These are phyloP conservation scores for Seriola dumerili DNA, from an alignment of 2,113 vertebrate species.

Conservation along the genomic window DNA sequence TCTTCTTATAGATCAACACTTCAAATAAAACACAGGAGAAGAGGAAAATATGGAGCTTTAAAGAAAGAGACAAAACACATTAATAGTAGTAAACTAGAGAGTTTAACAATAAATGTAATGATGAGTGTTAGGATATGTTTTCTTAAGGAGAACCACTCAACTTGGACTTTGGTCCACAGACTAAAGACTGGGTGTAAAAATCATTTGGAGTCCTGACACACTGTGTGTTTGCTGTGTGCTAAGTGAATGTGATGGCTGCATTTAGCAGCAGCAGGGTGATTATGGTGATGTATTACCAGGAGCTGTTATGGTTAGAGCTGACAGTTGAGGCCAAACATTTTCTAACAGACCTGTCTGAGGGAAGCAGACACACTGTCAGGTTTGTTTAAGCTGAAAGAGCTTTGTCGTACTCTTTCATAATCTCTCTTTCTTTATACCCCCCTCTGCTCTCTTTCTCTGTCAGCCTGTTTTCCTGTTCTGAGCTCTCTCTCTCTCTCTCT, in stretches of 20 bases:
- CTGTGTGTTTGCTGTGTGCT: conserved; percentile 28
- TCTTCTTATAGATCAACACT: too few relatives aligned
- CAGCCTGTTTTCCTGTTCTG: conserved; percentile 7
- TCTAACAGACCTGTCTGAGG: conserved; percentile 62
- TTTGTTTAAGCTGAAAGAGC: conserved; percentile 63
- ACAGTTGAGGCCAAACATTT: conserved; percentile 74
- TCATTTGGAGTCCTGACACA: neutral
- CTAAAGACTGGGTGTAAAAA: neutral
- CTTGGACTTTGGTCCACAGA: neutral
- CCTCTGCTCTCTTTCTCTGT: conserved; percentile 15
- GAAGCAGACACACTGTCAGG: conserved; percentile 57
- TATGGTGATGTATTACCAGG: conserved; percentile 69
- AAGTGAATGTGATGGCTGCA: conserved; percentile 51
- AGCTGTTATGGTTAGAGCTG: conserved; percentile 70
- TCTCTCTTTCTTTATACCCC: conserved; percentile 29
- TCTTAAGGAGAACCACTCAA: neutral
- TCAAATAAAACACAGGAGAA: too few relatives aligned
- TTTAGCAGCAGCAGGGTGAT: conserved; percentile 60
- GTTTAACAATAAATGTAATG: too few relatives aligned
- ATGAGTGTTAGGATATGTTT: neutral
- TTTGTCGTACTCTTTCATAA: conserved; percentile 56
- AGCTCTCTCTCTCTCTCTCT: conserved; percentile 1
- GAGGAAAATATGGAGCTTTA: too few relatives aligned
- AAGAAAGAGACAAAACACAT: too few relatives aligned
- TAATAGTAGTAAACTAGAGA: too few relatives aligned